Percentiles rank a stretch among this genome's conserved stretches.
phyloP scores from a whole-genome alignment of 2,888 invertebrate species.

The Halictus ligatus region DNA sequence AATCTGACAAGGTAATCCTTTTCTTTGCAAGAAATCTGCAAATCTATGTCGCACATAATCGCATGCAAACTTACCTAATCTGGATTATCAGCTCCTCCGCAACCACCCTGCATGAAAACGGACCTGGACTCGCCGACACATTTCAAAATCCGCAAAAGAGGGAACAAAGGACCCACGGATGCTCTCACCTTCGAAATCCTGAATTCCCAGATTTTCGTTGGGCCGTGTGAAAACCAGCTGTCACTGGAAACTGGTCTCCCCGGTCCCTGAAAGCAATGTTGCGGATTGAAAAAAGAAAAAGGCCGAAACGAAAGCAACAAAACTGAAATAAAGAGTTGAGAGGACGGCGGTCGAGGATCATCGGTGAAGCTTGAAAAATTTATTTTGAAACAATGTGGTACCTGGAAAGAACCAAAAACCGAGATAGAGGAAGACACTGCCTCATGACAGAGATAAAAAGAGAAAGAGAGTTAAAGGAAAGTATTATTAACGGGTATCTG shows the following conservation, averaged over 20 bases:
- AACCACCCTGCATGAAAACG: background rate
- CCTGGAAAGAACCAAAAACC: background rate
- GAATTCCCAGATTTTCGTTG: constrained; percentile 14
- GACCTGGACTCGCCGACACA: background rate
- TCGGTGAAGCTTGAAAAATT: background rate
- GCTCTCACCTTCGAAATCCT: background rate
- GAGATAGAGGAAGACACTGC: background rate
- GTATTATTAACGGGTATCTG: background rate
- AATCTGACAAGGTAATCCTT: no score
- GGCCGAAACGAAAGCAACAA: background rate
- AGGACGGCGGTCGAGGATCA: background rate
- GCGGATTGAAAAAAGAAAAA: background rate
- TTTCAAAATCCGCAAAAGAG: background rate
- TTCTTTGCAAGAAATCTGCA: no score
- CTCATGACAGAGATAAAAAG: background rate
- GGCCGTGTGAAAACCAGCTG: constrained; percentile 41
- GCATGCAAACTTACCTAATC: background rate
- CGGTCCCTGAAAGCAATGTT: background rate
- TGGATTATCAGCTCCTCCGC: background rate
- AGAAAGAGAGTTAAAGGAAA: background rate
- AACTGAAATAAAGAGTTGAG: background rate
- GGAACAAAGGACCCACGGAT: background rate
- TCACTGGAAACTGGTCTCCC: constrained; percentile 55
- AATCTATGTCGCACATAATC: background rate
- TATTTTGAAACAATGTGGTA: background rate